phyloP scores from a whole-genome alignment of 2,888 invertebrate genomes.

The Conchocele bisecta region DNA sequence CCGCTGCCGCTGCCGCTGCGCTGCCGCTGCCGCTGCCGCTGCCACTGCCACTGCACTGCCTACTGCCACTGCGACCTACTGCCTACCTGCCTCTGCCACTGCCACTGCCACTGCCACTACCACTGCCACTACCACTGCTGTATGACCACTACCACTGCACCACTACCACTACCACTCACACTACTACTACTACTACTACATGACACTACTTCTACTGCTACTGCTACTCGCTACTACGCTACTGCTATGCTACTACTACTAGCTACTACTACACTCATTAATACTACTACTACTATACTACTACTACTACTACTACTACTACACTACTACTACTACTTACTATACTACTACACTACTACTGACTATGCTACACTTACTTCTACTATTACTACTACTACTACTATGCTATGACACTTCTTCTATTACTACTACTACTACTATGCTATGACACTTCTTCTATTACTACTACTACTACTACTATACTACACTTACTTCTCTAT shows the following conservation, averaged over 20 bases:
- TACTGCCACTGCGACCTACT: constrained; percentile 9
- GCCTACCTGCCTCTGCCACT: constrained; percentile 7
- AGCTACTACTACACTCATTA: constrained; percentile 15
- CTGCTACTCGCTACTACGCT: constrained; percentile 21
- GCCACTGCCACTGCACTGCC: constrained; percentile 1
- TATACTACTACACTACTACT: constrained; percentile 8
- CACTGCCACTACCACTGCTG: constrained; percentile 12
- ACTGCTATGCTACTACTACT: constrained; percentile 13
- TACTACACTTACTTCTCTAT: constrained; percentile 5
- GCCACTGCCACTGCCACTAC: constrained; percentile 12
- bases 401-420: no score
- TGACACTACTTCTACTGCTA: constrained; percentile 14
- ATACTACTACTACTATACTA: no score
- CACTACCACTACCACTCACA: constrained; percentile 7
- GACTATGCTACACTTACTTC: constrained; percentile 5
- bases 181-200: constrained; percentile 17
- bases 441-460: no score
- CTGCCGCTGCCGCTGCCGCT: constrained; percentile 6
- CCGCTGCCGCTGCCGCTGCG: no score
- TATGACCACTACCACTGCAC: constrained; percentile 6
- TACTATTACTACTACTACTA: constrained; percentile 10
- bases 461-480: no score
- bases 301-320: no score
- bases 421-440: no score
- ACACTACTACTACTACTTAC: no score